Evolutionary conservation across 2,888 invertebrate species (phyloP).

Genomic region (Cheilosia urbana): DNA sequence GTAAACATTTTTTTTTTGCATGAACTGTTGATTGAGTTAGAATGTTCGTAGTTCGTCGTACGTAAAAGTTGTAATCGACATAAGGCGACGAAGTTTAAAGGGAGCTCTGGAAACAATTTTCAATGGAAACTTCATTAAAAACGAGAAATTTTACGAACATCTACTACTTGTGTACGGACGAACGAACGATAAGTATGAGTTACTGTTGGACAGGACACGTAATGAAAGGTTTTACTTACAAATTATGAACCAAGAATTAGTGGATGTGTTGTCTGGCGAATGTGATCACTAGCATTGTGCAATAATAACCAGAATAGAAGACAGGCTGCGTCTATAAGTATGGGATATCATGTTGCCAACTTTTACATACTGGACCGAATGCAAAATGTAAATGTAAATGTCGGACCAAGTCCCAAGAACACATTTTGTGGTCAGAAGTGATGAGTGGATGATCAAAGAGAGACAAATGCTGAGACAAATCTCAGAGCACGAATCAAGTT

Average conservation of each 20-base stretch:
- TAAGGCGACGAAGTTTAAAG: conserved; percentile 50
- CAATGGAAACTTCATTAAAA: conserved; percentile 13
- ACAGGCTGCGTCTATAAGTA: too few relatives aligned
- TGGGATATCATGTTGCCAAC: too few relatives aligned
- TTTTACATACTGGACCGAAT: too few relatives aligned
- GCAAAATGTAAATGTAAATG: too few relatives aligned
- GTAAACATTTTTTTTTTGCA: neutral
- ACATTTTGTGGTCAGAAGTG: too few relatives aligned
- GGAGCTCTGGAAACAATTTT: conserved; percentile 51
- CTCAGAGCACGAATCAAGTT: too few relatives aligned
- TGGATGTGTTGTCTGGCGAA: neutral
- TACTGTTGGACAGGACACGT: conserved; percentile 6
- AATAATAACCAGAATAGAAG: neutral
- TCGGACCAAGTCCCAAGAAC: too few relatives aligned
- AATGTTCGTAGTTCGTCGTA: conserved; percentile 60
- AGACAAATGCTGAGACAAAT: too few relatives aligned
- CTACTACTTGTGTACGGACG: conserved; percentile 18
- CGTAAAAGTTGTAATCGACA: conserved; percentile 56
- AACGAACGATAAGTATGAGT: neutral
- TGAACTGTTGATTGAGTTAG: conserved; percentile 33
- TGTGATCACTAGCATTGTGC: conserved; percentile 3
- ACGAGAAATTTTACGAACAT: neutral
- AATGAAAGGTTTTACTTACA: conserved; percentile 13
- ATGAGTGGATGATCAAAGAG: too few relatives aligned
- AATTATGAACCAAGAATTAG: neutral